Percentiles rank a stretch among this genome's conserved stretches.
phyloP scores from a whole-genome alignment of 2,888 invertebrate species.

The Strigamia transsilvanica region DNA sequence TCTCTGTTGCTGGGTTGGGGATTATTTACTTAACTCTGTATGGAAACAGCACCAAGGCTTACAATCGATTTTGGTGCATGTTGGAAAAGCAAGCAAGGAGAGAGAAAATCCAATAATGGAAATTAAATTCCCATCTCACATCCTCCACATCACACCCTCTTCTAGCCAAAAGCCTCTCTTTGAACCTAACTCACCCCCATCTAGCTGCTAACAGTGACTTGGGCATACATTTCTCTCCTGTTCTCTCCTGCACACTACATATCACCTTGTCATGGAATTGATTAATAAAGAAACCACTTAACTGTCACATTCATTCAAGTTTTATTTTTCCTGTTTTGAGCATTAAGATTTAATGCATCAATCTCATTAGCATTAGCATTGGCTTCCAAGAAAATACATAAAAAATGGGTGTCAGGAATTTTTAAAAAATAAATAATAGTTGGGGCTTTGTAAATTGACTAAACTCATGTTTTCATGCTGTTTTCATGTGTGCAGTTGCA shows the following conservation, averaged over 20 bases:
- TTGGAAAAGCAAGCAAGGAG: constrained; percentile 13
- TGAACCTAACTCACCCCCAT: not conserved
- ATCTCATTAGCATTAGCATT: constrained; percentile 19
- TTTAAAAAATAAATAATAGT: not conserved
- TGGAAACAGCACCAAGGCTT: not conserved
- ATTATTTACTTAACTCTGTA: constrained; percentile 24
- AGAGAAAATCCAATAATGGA: constrained; percentile 48
- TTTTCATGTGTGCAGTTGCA: not conserved
- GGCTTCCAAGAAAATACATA: not conserved
- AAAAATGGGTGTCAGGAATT: not conserved
- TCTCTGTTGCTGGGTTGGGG: not conserved
- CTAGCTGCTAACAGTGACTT: constrained; percentile 9
- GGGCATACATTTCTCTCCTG: not conserved
- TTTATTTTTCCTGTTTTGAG: not conserved
- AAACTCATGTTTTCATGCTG: constrained; percentile 5
- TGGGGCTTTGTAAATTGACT: not conserved
- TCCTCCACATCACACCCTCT: constrained; percentile 46
- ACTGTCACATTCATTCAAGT: constrained; percentile 13
- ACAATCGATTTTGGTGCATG: constrained; percentile 44
- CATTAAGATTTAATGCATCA: not conserved
- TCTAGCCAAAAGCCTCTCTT: constrained; percentile 22
- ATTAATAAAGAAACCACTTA: constrained; percentile 31
- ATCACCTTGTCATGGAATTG: constrained; percentile 10
- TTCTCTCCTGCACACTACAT: not conserved
- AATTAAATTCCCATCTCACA: constrained; percentile 47